Conservation (phyloP, 2,113 vertebrate species). For the Ochotona curzoniae region DNA sequence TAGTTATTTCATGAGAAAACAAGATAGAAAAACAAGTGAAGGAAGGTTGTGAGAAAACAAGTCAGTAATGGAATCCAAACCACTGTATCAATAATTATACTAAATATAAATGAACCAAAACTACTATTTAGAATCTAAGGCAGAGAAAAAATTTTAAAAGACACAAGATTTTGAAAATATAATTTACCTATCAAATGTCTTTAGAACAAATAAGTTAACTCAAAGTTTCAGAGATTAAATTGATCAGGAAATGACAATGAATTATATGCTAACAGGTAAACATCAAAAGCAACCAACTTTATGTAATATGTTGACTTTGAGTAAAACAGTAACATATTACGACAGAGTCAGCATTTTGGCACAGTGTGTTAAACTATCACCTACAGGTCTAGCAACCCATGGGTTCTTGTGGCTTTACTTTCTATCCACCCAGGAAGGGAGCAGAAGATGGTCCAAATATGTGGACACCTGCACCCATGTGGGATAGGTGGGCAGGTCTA, state of each 20-base stretch:
- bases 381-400: too few relatives aligned
- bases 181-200: neutral
- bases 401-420: too few relatives aligned
- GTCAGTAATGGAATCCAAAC: neutral
- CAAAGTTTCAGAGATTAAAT: too few relatives aligned
- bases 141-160: neutral
- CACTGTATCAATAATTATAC: neutral
- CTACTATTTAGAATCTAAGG: neutral
- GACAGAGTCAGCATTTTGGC: neutral
- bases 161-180: neutral
- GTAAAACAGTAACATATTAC: neutral
- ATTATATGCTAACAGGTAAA: neutral
- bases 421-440: too few relatives aligned
- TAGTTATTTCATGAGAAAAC: neutral
- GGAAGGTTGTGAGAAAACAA: neutral
- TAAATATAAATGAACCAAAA: conserved; percentile 39
- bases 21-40: neutral
- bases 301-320: neutral
- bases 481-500: too few relatives aligned
- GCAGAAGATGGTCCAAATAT: too few relatives aligned
- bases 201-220: neutral
- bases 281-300: neutral
- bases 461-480: too few relatives aligned
- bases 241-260: too few relatives aligned
- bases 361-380: too few relatives aligned